A percentile compares a stretch with the other conserved stretches of the same genome.
Conservation (phyloP, 2,888 invertebrate species). For the Lycia hirtaria region DNA sequence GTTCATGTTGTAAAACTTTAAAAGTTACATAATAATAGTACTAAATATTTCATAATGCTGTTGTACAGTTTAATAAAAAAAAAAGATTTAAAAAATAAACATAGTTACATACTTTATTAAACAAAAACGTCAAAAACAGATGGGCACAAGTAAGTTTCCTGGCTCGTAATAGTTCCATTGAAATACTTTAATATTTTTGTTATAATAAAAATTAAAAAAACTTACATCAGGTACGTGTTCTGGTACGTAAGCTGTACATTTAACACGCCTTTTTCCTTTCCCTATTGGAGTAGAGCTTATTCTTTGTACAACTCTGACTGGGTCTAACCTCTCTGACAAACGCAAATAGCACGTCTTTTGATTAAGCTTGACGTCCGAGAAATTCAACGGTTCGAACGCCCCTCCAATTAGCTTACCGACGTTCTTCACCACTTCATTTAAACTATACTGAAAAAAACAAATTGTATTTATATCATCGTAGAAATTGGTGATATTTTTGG, state of each 20-base stretch:
- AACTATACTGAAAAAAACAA: conserved; percentile 49
- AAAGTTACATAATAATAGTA: no score
- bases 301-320: conserved; percentile 46
- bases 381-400: conserved; percentile 57
- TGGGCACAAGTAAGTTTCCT: no score
- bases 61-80: no score
- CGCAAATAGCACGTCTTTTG: conserved; percentile 54
- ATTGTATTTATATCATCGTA: neutral
- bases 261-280: conserved; percentile 24
- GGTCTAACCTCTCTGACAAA: conserved; percentile 56
- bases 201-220: no score
- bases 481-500: neutral
- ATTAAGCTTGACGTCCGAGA: conserved; percentile 17
- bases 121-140: no score
- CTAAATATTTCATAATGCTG: no score
- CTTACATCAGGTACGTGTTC: conserved; percentile 61
- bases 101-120: no score
- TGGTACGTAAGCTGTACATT: conserved; percentile 52
- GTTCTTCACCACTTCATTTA: conserved; percentile 40
- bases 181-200: no score
- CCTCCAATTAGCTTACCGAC: conserved; percentile 50
- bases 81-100: no score
- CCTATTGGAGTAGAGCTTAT: conserved; percentile 39
- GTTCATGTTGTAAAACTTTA: no score
- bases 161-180: no score